These are phyloP conservation scores for Ennomos fuscantarius DNA, from an alignment of 2,888 invertebrate species.

Conservation along the genomic window DNA sequence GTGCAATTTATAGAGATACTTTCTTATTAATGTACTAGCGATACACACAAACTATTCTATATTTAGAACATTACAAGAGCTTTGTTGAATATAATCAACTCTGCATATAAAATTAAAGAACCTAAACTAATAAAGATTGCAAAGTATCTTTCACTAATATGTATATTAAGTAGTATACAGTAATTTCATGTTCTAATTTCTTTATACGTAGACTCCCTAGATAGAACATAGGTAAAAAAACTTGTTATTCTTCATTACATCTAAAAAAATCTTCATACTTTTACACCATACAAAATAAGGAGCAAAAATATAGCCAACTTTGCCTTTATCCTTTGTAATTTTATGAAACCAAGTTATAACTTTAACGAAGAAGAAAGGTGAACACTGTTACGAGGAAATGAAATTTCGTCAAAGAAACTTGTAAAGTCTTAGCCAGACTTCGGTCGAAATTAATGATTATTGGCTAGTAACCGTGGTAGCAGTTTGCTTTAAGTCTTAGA, in stretches of 20 bases:
- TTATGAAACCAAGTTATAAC: constrained; percentile 14
- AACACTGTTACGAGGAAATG: constrained; percentile 42
- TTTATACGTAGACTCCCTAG: too few relatives aligned
- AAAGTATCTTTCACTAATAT: too few relatives aligned
- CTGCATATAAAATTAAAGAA: not conserved
- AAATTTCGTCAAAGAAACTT: constrained; percentile 51
- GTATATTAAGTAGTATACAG: too few relatives aligned
- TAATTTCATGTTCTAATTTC: too few relatives aligned
- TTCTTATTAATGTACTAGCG: too few relatives aligned
- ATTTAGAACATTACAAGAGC: not conserved
- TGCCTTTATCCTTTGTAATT: constrained; percentile 7
- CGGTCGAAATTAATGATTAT: constrained; percentile 55
- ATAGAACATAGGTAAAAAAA: too few relatives aligned
- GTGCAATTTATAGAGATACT: constrained; percentile 14
- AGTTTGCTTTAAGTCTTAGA: constrained; percentile 26
- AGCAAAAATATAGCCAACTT: constrained; percentile 30
- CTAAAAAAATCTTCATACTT: too few relatives aligned
- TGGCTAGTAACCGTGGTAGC: constrained; percentile 36
- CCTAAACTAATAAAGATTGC: too few relatives aligned
- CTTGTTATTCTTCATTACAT: too few relatives aligned
- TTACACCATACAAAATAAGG: not conserved
- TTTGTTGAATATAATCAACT: constrained; percentile 19
- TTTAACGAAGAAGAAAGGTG: constrained; percentile 23
- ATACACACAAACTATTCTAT: too few relatives aligned
- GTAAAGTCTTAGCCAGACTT: constrained; percentile 45